Evolutionary conservation across 2,888 invertebrate species (phyloP), one percentile per base, ranked within the genome.

Genomic region (Melanotus villosus): DNA sequence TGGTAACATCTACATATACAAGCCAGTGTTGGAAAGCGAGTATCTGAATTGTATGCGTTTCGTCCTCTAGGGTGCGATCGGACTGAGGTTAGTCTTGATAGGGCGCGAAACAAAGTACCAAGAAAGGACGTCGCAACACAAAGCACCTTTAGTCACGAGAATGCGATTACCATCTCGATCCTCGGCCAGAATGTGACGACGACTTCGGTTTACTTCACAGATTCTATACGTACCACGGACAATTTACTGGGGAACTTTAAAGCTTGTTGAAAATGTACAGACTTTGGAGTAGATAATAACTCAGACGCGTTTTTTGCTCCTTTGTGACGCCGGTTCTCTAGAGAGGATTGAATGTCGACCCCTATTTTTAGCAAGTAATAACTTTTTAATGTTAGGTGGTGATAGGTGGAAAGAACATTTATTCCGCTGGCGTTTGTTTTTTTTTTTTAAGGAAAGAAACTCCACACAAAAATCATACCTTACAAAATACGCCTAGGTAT

Each of bases 31-130:
- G 59, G 56, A 56, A 70, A 70, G 36, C 65, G 38, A 62, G 59
- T 58, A 70, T 70, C 69, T 65, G 72, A 73, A 75, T 72, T 75
- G 75, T 72, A 75, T 72, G 74, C 75, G 59, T 70, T 64, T 62
- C 59, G 54, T 68, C 70, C 76, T 73, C 76, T 59, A 57, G 75
- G 72, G 75, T 70, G 68, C 69, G 70, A 75, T 76, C 71, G 69
- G 72, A 66, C 66, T 65, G 73, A 73, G 75, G 74, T 74, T 75
- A 72, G 65, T 65, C 70, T 71, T 75, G 76, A 76, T 76, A 74
- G 76, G 74, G 73, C 65, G 71, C 65, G 68, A 72, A 76, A 76
- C 74, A 76, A 76, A 75, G 71, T 72, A 65, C 70, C 57, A 67
- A 67, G 70, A 63, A 63, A 70, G 65, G 70, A 65, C 66, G 66